Base-by-base conservation (phyloP, 2,113 vertebrate genomes). In the Grammatotria lemairii region DNA sequence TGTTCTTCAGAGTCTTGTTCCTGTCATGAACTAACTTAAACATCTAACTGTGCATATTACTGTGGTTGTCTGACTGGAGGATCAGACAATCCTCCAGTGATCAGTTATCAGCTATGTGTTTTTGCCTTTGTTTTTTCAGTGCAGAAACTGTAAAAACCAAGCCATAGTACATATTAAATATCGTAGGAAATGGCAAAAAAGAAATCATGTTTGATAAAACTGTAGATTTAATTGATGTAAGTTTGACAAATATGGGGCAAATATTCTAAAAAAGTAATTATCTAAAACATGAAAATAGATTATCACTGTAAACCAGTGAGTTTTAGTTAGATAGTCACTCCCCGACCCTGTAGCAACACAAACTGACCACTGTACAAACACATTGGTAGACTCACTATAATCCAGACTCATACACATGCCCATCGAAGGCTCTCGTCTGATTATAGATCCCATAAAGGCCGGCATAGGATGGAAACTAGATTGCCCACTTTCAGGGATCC, bases 401-500 rank as follows among this genome's bases (percentile, higher is more conserved):
- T 65, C 60, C 60, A 35, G 31, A 65, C 9, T 65, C 58, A 63
- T 63, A 26, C 21, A 13, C 28, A 81, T n/a, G 17, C 51, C 5
- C 40, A 9, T 2, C 1, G 16, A 23, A 13, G 81, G 81, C 3
- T 88, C 68, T 10, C 31, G 1, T 68, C 11, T 35, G 42, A 86
- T 49, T 26, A 21, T 2, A 19, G 81, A 42, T 21, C 3, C 12
- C 31, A 65, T 65, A 5, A 16, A 2, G 28, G 11, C 35, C 0
- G 17, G 1, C 19, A 4, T 8, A 9, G 63, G 38, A 13, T 2
- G 0, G 8, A 3, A 54, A 6, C 0, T 19, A 5, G 8, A 60
- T 3, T 80, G 78, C 5, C 87, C 12, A 11, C 10, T 31, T 51
- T 92, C 11, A 2, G 92, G 83, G 79, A 90, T 88, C 2, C 2